Conservation (phyloP, 2,113 vertebrate genomes). For the Hippopotamus amphibius region DNA sequence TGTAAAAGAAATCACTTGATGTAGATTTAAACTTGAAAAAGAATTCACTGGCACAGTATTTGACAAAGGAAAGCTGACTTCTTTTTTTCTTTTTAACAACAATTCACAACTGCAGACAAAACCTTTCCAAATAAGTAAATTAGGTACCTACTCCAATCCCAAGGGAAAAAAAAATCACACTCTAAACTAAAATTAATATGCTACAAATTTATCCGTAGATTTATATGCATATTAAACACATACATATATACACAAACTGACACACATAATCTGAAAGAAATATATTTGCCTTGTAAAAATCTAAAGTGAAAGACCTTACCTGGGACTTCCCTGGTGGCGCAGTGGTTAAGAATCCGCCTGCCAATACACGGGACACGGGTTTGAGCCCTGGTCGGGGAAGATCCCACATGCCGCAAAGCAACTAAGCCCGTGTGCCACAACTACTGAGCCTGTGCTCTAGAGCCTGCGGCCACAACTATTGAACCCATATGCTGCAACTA, state of each 20-base stretch:
- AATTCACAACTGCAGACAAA: conserved; percentile 47
- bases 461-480: too few relatives aligned
- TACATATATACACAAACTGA: neutral
- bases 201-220: neutral
- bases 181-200: conserved; percentile 35
- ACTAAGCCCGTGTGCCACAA: too few relatives aligned
- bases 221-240: neutral
- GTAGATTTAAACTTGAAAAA: conserved; percentile 60
- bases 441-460: too few relatives aligned
- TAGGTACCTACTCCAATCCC: neutral
- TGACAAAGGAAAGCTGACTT: conserved; percentile 33
- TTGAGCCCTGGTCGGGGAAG: too few relatives aligned
- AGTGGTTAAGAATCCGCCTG: too few relatives aligned
- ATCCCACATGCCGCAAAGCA: too few relatives aligned
- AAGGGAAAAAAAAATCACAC: neutral
- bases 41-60: conserved; percentile 54
- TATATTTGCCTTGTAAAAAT: neutral
- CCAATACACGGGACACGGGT: too few relatives aligned
- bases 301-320: neutral
- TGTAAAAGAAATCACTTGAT: conserved; percentile 53
- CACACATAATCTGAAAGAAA: neutral
- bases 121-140: conserved; percentile 48
- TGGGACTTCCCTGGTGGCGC: neutral
- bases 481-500: too few relatives aligned
- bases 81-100: neutral